A percentile compares a stretch with the other conserved stretches of the same genome.
These are phyloP conservation scores for Diadophis punctatus DNA, from an alignment of 2,113 vertebrate genomes.

Conservation along the genomic window DNA sequence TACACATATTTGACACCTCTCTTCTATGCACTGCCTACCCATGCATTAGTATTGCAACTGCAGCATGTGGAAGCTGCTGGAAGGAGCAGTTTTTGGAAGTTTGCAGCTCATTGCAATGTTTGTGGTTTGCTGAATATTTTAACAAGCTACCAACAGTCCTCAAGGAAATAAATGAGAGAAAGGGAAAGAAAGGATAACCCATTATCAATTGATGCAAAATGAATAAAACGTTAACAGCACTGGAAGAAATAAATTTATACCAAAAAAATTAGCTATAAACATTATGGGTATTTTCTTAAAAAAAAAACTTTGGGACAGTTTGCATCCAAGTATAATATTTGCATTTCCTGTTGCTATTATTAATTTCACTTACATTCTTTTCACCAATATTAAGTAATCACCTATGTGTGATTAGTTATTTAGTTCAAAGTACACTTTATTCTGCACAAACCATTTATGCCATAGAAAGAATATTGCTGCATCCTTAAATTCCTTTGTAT, in stretches of 20 bases:
- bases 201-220: background rate
- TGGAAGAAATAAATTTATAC: background rate
- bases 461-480: background rate
- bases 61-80: background rate
- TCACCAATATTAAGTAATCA: background rate
- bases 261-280: background rate
- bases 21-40: background rate
- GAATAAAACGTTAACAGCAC: background rate
- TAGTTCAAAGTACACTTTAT: background rate
- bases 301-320: background rate
- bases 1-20: background rate
- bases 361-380: background rate
- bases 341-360: background rate
- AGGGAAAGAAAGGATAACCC: background rate
- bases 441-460: background rate
- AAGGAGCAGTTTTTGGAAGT: background rate
- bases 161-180: background rate
- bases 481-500: background rate
- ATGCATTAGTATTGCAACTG: background rate
- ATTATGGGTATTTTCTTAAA: background rate
- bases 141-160: background rate
- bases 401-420: background rate
- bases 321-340: background rate
- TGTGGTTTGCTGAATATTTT: constrained; percentile 21
- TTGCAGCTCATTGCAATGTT: background rate